Conservation (phyloP, 2,888 invertebrate species). For the Metellina segmentata region DNA sequence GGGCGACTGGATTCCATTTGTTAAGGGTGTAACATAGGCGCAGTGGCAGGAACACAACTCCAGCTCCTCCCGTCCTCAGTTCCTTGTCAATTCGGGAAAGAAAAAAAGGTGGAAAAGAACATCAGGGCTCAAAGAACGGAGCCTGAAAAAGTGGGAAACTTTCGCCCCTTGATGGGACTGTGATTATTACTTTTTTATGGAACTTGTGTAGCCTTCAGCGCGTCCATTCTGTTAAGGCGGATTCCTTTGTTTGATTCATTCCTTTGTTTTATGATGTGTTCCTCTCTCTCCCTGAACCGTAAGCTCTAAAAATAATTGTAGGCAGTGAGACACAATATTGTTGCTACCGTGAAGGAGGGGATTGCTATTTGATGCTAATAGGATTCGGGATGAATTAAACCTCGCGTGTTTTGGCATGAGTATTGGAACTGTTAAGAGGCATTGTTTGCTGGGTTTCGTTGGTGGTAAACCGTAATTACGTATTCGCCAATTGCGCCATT, state of each 20-base stretch:
- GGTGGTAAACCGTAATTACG: background rate
- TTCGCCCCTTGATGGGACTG: background rate
- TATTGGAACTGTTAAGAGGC: background rate
- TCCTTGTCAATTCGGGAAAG: background rate
- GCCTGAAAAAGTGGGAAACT: background rate
- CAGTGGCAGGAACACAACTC: background rate
- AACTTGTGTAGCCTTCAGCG: background rate
- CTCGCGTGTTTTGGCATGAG: background rate
- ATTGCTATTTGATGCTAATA: background rate
- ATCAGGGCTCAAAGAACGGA: background rate
- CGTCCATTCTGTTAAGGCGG: background rate
- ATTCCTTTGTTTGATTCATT: background rate
- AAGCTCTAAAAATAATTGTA: background rate
- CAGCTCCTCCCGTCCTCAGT: background rate
- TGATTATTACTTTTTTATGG: conserved; percentile 20
- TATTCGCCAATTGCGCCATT: no score
- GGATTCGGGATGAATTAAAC: background rate
- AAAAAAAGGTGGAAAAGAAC: background rate
- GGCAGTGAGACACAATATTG: background rate
- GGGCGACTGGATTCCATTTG: conserved; percentile 36
- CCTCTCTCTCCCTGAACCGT: background rate
- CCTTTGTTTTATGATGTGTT: conserved; percentile 31
- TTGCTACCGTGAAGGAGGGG: background rate
- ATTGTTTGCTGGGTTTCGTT: background rate
- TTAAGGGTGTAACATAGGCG: conserved; percentile 20